Base-by-base conservation (phyloP, 2,113 vertebrate species). In the Puntigrus tetrazona region DNA sequence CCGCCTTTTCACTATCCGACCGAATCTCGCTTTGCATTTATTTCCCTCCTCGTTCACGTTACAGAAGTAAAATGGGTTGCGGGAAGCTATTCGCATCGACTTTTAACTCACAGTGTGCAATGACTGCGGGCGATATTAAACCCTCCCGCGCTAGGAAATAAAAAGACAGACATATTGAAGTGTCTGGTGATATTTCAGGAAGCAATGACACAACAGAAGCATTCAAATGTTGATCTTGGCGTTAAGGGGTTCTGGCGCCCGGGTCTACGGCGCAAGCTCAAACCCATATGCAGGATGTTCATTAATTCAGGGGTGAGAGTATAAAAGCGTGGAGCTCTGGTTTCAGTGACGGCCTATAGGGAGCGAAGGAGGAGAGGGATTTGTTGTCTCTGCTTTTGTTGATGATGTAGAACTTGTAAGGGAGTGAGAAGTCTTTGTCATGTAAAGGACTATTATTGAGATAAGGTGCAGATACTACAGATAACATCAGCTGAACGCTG, bases 401-500 rank as follows among this genome's bases (percentile, higher is more conserved):
- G 11, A 61, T 25, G 27, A n/a, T 61, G 34, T 57, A 77, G 50
- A 63, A 22, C 22, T 25, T 78, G 31, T 59, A 55, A 1, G 3
- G 36, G 50, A 78, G 13, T 10, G 13, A 78, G 61, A 61, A 25
- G 55, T 78, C 77, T 61, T 78, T 78, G 77, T 61, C 77, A 78
- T 43, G 13, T 78, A 78, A 61, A 59, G 34, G 55, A 78, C 77
- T 61, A 43, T 61, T 61, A 29, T 63, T 63, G 55, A 79, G 55
- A 43, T 79, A 79, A 78, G n/a, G n/a, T 78, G 55, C 55, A 63
- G 77, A 61, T 61, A 78, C 20, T 18, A 10, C n/a, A 78, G 77
- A 78, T 78, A 78, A 61, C 34, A 78, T 20, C 36, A 78, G 77
- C 55, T 43, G n/a, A 38, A 79, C 36, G 14, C 55, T 79, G 55